Base-by-base conservation (phyloP, 2,888 invertebrate species). In the Bombylius discolor region DNA sequence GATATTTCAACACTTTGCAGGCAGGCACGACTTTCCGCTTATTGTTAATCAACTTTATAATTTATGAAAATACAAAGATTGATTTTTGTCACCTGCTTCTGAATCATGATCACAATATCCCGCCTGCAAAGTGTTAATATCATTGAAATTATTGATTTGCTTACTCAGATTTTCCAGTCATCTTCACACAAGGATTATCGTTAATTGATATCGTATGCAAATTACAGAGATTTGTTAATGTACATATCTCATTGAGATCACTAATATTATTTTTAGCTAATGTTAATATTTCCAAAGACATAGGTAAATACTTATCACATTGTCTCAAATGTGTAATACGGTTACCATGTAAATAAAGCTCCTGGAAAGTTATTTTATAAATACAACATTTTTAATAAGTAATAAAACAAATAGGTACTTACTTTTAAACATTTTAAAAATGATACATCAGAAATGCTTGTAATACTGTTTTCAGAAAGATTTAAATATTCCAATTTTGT, bases 391-490 rank as follows among this genome's bases (percentile, higher is more conserved):
- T 39, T 39, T 11, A 51, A 44, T 39, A 54, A 44, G 23, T 42
- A 54, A 48, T 49, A 55, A 53, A 51, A 6, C n/a, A 46, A 42
- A 50, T 42, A 42, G 33, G 13, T 36, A 55, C 70, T 75, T 77
- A 91, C 92, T 84, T 91, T 91, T 53, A 95, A 79, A 68, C 79
- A 81, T 67, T 84, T 84, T 64, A 95, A 76, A 72, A 84, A 85
- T 32, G 90, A 89, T 61, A 95, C 81, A 76, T 94, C 93, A 62
- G 87, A 84, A 59, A 95, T 80, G 66, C 84, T 84, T 54, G 87
- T 82, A 66, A 95, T 91, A 69, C 83, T 85, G 71, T 95, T 95
- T 70, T 91, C 90, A 5, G 93, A 91, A 62, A 95, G 74, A 76
- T 95, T 94, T 64, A 95, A 74, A 70, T 85, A 82, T 69, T 90